phyloP scores from a whole-genome alignment of 2,113 vertebrate species.

The Lepus timidus region DNA sequence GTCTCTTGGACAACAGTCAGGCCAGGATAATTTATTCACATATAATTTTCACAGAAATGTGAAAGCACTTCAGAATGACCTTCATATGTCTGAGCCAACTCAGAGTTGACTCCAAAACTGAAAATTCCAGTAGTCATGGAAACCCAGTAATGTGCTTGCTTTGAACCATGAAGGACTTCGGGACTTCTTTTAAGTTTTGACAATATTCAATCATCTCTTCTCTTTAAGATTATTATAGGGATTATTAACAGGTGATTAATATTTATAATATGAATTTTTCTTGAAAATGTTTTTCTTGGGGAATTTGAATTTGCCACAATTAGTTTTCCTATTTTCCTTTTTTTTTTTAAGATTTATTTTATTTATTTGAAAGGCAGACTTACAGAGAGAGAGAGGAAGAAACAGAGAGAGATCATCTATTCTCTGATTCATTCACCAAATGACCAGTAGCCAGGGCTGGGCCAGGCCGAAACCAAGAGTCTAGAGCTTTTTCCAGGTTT shows the following conservation, averaged over 20 bases:
- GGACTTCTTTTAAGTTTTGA: not conserved
- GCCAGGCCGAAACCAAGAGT: no score
- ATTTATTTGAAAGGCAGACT: no score
- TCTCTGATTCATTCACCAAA: no score
- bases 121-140: not conserved
- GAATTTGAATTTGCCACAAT: not conserved
- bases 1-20: not conserved
- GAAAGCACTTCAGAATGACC: not conserved
- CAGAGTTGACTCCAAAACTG: not conserved
- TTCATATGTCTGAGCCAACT: not conserved
- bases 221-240: not conserved
- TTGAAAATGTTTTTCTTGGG: not conserved
- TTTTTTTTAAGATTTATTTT: no score
- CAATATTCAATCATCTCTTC: not conserved
- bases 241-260: not conserved
- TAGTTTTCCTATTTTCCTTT: no score
- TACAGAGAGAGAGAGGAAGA: no score
- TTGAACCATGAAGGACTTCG: not conserved
- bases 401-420: no score
- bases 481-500: no score
- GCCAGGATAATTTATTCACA: constrained; percentile 1
- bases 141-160: not conserved
- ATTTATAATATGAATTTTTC: not conserved
- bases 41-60: not conserved
- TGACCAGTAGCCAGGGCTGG: no score